phyloP scores from a whole-genome alignment of 2,888 invertebrate species.

The Cosmorhoe ocellata region DNA sequence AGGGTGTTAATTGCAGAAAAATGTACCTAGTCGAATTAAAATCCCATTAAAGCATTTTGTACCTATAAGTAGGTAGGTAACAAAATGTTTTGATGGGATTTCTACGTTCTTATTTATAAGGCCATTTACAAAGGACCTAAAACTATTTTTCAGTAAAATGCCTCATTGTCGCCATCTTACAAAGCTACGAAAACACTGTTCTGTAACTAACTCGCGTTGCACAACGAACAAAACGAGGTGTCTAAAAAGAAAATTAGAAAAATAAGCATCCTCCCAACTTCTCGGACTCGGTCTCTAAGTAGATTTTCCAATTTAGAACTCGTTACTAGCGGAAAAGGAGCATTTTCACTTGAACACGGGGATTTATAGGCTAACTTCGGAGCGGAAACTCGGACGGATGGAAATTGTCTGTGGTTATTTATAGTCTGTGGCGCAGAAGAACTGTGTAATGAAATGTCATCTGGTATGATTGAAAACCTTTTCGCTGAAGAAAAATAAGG shows the following conservation, averaged over 20 bases:
- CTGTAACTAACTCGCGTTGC: conserved; percentile 6
- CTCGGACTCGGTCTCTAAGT: conserved; percentile 54
- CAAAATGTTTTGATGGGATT: too few relatives aligned
- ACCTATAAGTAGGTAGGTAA: too few relatives aligned
- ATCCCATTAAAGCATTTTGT: conserved; percentile 5
- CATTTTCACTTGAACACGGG: conserved; percentile 66
- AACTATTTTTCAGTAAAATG: too few relatives aligned
- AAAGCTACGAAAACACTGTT: not conserved
- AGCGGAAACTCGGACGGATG: conserved; percentile 48
- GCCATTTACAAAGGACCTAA: too few relatives aligned
- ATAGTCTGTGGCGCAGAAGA: conserved; percentile 17
- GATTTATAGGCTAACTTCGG: conserved; percentile 66
- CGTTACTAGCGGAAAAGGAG: conserved; percentile 49
- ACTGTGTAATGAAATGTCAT: conserved; percentile 26
- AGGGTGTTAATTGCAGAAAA: conserved; percentile 7
- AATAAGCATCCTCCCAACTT: conserved; percentile 36
- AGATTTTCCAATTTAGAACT: conserved; percentile 75
- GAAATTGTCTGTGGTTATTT: conserved; percentile 63
- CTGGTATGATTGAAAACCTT: conserved; percentile 12
- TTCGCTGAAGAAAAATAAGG: too few relatives aligned
- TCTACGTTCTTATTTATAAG: too few relatives aligned
- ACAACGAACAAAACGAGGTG: conserved; percentile 11
- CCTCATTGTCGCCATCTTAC: too few relatives aligned
- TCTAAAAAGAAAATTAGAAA: conserved; percentile 49
- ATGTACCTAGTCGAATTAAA: not conserved